Evolutionary conservation across 2,113 vertebrate genomes (phyloP), one percentile per base, ranked within the genome.

Genomic region (Lasiurus cinereus): DNA sequence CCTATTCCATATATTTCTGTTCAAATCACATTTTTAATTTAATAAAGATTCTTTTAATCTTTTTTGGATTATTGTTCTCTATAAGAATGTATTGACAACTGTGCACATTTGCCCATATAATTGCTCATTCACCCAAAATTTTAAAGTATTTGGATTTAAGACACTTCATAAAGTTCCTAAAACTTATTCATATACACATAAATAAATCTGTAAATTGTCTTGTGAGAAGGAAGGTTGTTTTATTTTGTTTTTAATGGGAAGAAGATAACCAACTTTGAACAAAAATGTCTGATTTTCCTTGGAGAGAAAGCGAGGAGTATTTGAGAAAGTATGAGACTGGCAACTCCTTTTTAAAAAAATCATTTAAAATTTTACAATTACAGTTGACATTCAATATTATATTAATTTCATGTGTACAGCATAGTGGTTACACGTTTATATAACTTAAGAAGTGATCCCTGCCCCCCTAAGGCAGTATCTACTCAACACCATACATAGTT

Each of bases 11-110:
- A 0, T 90, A 46, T 95, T 77, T 90, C 36, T 92, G 24, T 76
- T 88, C 7, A 46, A n/a, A 59, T 94, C 52, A 92, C 48, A 84
- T 69, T 85, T 96, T 91, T 87, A 64, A 62, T 52, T 33, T 87
- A 87, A 94, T 64, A 90, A 93, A 84, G 31, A 56, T 29, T 29
- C 31, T 94, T 69, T 88, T 69, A 27, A 62, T 89, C 14, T 85
- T 85, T 88, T 88, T 67, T 36, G 31, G 8, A 62, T 78, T 88
- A 31, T 72, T 84, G 8, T 78, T 78, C 62, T 33, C 3, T 90
- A 29, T 88, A 88, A 72, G 24, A 89, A 80, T 88, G 11, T 94
- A 11, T 86, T 83, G 33, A 59, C 14, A 83, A 4, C 11, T 82
- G 8, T 86, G 46, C 13, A 24, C 18, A 46, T 64, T 83, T 74